Evolutionary conservation across 2,113 vertebrate genomes (phyloP).

Genomic region (Entosphenus tridentatus): DNA sequence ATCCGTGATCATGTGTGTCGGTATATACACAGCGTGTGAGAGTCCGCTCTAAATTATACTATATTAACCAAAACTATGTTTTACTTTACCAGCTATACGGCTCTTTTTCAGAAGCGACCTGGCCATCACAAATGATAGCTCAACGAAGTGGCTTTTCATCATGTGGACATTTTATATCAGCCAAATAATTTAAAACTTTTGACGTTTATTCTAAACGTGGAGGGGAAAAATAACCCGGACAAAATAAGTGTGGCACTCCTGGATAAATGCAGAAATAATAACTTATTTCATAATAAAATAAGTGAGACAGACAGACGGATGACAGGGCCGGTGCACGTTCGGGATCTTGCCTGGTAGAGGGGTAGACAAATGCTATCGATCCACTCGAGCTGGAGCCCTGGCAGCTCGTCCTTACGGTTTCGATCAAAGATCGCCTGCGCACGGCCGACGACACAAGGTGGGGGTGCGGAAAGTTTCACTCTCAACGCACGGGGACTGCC

Average conservation of each 20-base stretch:
- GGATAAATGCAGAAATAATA: not conserved
- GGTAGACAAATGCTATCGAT: conserved; percentile 89
- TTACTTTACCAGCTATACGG: too few species aligned
- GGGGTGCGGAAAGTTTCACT: too few species aligned
- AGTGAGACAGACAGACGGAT: not conserved
- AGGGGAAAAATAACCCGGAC: not conserved
- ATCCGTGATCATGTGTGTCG: too few species aligned
- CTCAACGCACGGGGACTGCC: too few species aligned
- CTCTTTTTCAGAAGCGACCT: too few species aligned
- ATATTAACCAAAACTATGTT: too few species aligned
- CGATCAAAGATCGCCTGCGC: conserved; percentile 94
- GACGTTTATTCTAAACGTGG: not conserved
- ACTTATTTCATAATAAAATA: not conserved
- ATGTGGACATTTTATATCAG: too few species aligned
- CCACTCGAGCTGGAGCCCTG: conserved; percentile 79
- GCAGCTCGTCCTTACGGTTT: conserved; percentile 91
- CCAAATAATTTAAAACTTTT: not conserved
- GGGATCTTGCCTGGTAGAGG: conserved; percentile 52
- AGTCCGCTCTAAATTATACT: too few species aligned
- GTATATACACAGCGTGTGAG: too few species aligned
- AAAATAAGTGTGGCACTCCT: not conserved
- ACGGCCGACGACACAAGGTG: not conserved
- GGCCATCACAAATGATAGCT: too few species aligned
- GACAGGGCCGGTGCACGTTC: not conserved
- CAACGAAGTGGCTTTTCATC: too few species aligned